These are phyloP conservation scores for Drosophila austrosaltans DNA, from an alignment of 2,888 invertebrate species.

Conservation along the genomic window DNA sequence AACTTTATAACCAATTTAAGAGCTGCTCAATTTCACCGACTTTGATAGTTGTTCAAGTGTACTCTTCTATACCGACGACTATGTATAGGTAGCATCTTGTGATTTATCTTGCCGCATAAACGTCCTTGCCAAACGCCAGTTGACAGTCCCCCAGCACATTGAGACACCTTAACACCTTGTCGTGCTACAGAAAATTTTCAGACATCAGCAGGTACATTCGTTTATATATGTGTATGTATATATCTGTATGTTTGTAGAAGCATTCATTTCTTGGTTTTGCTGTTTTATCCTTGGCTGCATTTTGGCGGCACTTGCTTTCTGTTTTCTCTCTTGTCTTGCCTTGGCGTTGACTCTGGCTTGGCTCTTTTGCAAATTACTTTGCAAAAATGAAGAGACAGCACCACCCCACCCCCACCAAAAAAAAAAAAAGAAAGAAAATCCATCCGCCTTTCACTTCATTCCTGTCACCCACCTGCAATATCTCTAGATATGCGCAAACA, in stretches of 20 bases:
- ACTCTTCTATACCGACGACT: too few species aligned
- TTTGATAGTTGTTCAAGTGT: too few species aligned
- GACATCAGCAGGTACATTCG: conserved; percentile 46
- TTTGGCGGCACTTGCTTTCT: conserved; percentile 75
- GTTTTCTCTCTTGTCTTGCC: conserved; percentile 38
- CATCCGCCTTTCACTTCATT: not conserved
- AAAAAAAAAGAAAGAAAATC: too few species aligned
- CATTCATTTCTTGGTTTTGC: conserved; percentile 42
- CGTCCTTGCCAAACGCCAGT: conserved; percentile 26
- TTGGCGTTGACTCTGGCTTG: conserved; percentile 39
- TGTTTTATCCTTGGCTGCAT: conserved; percentile 74
- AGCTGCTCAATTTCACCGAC: too few species aligned
- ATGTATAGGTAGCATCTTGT: conserved; percentile 4
- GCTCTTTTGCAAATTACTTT: conserved; percentile 79
- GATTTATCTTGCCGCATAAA: conserved; percentile 38
- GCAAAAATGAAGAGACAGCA: conserved; percentile 74
- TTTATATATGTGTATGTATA: conserved; percentile 23
- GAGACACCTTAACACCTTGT: conserved; percentile 71
- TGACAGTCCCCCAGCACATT: conserved; percentile 42
- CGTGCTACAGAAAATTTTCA: conserved; percentile 33
- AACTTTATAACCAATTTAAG: not conserved
- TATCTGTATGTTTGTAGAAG: conserved; percentile 28
- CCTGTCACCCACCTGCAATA: conserved; percentile 29
- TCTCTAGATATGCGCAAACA: conserved; percentile 58
- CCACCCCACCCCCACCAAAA: not conserved